Evolutionary conservation across 1,140 invertebrate genomes (phyloP), one percentile per base, ranked within the genome.

Genomic region (Dreissena rostriformis): DNA sequence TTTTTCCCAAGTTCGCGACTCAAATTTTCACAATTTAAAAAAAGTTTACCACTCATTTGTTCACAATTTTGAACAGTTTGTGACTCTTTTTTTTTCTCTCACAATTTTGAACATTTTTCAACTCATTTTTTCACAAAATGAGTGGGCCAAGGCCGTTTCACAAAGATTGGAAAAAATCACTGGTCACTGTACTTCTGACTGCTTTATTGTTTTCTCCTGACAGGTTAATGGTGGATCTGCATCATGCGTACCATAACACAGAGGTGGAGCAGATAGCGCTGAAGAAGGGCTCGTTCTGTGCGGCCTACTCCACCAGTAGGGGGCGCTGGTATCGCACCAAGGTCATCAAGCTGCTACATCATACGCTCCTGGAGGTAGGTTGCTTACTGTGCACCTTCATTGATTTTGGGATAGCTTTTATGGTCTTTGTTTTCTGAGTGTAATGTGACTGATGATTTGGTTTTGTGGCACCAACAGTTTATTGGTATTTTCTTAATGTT

Each of bases 241-340:
- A 67, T 12, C 19, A 72, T 15, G 66, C 75, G 11, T 85, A 73
- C 71, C 39, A 67, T 8, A 68, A 85, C 68, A 85, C 75, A 57
- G 75, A 57, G n/a, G 19, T 52, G 15, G 24, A 28, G 11, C 8
- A 24, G 61, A 39, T 24, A 0, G 67, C 55, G 7, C 78, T 75
- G 83, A 26, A 79, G 10, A 65, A 26, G 39, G 83, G 71, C 6
- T 65, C 39, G 17, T 85, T 79, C 61, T 85, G 83, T 73, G 75
- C 65, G 1, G 78, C 74, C n/a, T 65, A 61, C n/a, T 82, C 67
- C 52, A 1, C 76, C 8, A 66, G 29, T 52, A 39, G 17, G 24
- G 63, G 72, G 17, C 39, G 52, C 26, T 86, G 85, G 85, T 86
- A 78, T 53, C 52, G 85, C 26, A 74, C 85, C 17, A 86, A 82